phyloP scores from a whole-genome alignment of 2,888 invertebrate genomes.

The Liodrosophila aerea region DNA sequence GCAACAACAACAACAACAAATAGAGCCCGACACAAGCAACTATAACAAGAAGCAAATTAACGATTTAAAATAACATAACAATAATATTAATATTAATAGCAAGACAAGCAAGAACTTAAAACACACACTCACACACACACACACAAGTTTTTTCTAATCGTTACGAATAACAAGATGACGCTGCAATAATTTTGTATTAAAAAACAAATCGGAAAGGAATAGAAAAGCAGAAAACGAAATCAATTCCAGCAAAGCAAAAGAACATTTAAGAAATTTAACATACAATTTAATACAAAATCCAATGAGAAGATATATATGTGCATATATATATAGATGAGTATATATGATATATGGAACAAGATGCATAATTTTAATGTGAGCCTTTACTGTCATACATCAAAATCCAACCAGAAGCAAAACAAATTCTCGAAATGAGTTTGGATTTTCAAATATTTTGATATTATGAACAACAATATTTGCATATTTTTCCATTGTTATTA shows the following conservation, averaged over 20 bases:
- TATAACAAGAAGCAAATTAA: conserved; percentile 48
- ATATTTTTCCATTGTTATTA: too few species aligned
- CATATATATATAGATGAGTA: conserved; percentile 4
- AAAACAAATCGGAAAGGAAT: conserved; percentile 11
- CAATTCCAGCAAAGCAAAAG: too few species aligned
- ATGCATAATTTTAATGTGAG: conserved; percentile 59
- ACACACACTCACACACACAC: conserved; percentile 2
- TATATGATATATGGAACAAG: conserved; percentile 23
- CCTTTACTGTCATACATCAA: conserved; percentile 47
- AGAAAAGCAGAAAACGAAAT: conserved; percentile 18
- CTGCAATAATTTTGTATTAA: conserved; percentile 48
- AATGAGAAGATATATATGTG: conserved; percentile 8
- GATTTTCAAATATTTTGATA: too few species aligned
- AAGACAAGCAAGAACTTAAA: conserved; percentile 16
- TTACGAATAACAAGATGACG: conserved; percentile 33
- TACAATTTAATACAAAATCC: conserved; percentile 39
- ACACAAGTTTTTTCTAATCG: conserved; percentile 50
- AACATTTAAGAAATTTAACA: conserved; percentile 43
- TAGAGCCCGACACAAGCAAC: conserved; percentile 60
- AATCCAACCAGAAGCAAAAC: too few species aligned
- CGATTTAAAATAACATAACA: conserved; percentile 36
- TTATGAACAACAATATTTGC: too few species aligned
- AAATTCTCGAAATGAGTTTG: too few species aligned
- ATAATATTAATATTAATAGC: conserved; percentile 10
- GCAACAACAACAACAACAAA: conserved; percentile 49